These are phyloP conservation scores for Henricia sp. DNA, from an alignment of 53 echinoderm and acorn worm genomes.

Conservation along the genomic window DNA sequence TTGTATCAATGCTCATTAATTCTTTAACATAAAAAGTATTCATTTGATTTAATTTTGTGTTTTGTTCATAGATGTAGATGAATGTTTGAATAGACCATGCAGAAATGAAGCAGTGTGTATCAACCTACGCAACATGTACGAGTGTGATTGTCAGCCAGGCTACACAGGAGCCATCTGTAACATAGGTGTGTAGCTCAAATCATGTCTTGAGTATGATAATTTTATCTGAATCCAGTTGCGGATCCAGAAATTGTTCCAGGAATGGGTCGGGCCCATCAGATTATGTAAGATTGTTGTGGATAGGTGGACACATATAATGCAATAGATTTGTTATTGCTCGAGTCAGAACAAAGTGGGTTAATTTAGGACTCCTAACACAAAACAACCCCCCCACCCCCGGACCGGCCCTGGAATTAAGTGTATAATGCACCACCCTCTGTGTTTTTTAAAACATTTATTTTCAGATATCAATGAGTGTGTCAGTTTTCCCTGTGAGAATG, in stretches of 20 bases:
- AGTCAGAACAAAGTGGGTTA: too few relatives aligned
- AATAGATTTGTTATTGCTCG: too few relatives aligned
- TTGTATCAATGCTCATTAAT: too few relatives aligned
- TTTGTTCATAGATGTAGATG: conserved; percentile 71
- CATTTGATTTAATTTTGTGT: too few relatives aligned
- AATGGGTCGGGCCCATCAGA: neutral
- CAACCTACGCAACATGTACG: conserved; percentile 66
- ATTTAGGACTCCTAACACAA: too few relatives aligned
- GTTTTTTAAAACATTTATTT: neutral
- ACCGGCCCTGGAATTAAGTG: neutral
- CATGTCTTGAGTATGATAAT: neutral
- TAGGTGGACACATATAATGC: too few relatives aligned
- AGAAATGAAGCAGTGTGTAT: conserved; percentile 64
- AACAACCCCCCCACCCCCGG: neutral
- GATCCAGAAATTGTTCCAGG: neutral
- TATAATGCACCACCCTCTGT: neutral
- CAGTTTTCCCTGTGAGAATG: conserved; percentile 39
- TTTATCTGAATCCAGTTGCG: neutral
- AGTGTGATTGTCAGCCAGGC: conserved; percentile 67
- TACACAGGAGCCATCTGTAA: conserved; percentile 71
- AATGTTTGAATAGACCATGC: conserved; percentile 82
- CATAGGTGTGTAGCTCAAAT: conserved; percentile 5
- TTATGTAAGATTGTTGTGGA: too few relatives aligned
- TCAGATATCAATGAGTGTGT: conserved; percentile 39
- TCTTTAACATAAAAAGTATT: too few relatives aligned